Evolutionary conservation across 2,888 invertebrate species (phyloP).

Genomic region (Aethes cnicana): DNA sequence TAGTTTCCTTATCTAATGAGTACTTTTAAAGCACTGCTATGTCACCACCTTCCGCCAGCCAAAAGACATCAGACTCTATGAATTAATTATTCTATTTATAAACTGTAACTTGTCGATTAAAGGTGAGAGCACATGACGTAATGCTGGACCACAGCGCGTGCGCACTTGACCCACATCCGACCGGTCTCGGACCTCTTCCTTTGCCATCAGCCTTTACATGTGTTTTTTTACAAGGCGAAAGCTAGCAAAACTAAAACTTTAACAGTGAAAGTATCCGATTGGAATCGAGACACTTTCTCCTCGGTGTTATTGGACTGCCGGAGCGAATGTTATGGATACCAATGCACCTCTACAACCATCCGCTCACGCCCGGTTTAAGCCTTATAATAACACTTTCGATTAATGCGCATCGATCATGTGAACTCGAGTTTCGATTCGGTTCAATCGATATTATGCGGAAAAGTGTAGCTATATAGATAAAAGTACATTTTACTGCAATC

Average conservation of each 20-base stretch:
- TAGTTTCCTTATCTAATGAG: too few relatives aligned
- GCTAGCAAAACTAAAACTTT: slow-evolving; percentile 33
- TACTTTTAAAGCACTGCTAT: too few relatives aligned
- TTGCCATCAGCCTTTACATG: slow-evolving; percentile 44
- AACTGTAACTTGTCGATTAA: slow-evolving; percentile 37
- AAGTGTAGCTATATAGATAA: too few relatives aligned
- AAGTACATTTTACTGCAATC: too few relatives aligned
- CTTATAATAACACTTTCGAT: slow-evolving; percentile 6
- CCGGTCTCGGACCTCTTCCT: slow-evolving; percentile 45
- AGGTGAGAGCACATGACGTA: slow-evolving; percentile 59
- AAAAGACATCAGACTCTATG: slow-evolving; percentile 39
- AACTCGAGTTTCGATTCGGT: slow-evolving; percentile 38
- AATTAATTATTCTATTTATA: slow-evolving; percentile 54
- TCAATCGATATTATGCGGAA: neutral
- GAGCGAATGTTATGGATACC: slow-evolving; percentile 14
- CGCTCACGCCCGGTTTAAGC: neutral
- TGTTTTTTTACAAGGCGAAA: slow-evolving; percentile 50
- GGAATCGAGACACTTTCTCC: slow-evolving; percentile 63
- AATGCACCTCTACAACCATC: slow-evolving; percentile 4
- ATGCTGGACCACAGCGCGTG: slow-evolving; percentile 39
- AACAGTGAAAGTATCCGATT: slow-evolving; percentile 59
- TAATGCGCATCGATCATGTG: neutral
- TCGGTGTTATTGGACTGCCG: slow-evolving; percentile 42
- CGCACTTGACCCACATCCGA: slow-evolving; percentile 71
- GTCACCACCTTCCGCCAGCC: neutral